Evolutionary conservation across 2,797 vertebrate genomes (phyloP), one percentile per base, ranked within the genome.

Genomic region (Eidolon dupreanum): DNA sequence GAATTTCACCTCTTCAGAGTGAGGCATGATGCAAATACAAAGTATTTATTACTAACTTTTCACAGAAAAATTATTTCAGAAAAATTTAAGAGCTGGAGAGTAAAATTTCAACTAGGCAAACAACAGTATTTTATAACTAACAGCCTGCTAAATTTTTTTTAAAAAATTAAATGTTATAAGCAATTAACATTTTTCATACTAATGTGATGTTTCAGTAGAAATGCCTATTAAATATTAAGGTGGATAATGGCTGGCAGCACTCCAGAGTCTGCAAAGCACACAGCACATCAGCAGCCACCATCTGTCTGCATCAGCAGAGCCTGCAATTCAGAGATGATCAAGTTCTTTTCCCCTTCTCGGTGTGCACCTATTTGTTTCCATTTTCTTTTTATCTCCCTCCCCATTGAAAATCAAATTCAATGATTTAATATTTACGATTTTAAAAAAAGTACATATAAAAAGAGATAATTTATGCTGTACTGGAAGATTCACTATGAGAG

Each of bases 41-140:
- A 87, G 66, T 81, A 93, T 90, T 92, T 84, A 81, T 91, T 92
- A 49, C n/a, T 70, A 78, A 83, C n/a, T 77, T 95, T 74, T 89
- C 74, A 71, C 31, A 86, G 43, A 66, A 49, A 91, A 73, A 66
- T 41, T 46, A 85, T 65, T 26, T 73, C 53, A 68, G 78, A 87
- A 93, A 96, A 95, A 85, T 74, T 73, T 94, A 95, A 95, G 77
- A 94, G 88, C 41, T 57, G 11, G 92, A 90, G 68, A 92, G 73
- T 92, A 96, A 96, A 94, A 85, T 95, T 93, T 95, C 83, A 96
- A 83, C 65, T 90, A 90, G 5, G 75, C 84, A 96, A 95, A 96
- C n/a, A 92, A 31, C 20, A 70, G 79, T 55, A 77, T 90, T 95
- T 97, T 93, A 97, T 90, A 66, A 82, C 33, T 61, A 92, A 85